phyloP scores from a whole-genome alignment of 2,888 invertebrate genomes.

The Geotrupes spiniger region DNA sequence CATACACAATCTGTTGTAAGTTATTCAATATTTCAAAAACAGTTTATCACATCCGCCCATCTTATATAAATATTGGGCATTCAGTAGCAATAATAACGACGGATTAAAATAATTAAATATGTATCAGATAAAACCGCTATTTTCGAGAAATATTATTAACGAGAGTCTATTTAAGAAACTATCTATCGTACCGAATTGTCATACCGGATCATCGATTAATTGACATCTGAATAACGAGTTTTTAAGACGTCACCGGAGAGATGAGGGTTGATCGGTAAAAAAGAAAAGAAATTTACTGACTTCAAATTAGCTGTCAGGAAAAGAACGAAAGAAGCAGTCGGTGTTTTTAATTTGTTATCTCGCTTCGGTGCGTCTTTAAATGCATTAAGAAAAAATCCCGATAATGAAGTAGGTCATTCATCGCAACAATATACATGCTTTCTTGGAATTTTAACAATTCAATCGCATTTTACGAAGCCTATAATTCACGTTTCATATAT shows the following conservation, averaged over 20 bases:
- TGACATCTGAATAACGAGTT: conserved; percentile 38
- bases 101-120: neutral
- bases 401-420: conserved; percentile 1
- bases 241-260: conserved; percentile 32
- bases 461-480: neutral
- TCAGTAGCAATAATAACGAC: too few species aligned
- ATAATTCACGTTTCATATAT: too few species aligned
- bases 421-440: neutral
- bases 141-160: neutral
- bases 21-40: too few species aligned
- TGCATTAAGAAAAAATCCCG: conserved; percentile 1
- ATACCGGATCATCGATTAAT: conserved; percentile 34
- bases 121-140: conserved; percentile 7
- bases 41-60: too few species aligned
- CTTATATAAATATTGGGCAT: too few species aligned
- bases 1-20: too few species aligned
- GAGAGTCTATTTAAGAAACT: neutral
- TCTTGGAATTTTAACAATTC: neutral
- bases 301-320: conserved; percentile 31
- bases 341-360: conserved; percentile 24
- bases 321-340: conserved; percentile 13
- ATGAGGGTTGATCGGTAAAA: conserved; percentile 30
- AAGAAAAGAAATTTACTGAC: conserved; percentile 21
- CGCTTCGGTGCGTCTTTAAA: conserved; percentile 9
- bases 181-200: conserved; percentile 17